These are phyloP conservation scores for Apoda limacodes DNA, from an alignment of 2,888 invertebrate genomes.

Conservation along the genomic window DNA sequence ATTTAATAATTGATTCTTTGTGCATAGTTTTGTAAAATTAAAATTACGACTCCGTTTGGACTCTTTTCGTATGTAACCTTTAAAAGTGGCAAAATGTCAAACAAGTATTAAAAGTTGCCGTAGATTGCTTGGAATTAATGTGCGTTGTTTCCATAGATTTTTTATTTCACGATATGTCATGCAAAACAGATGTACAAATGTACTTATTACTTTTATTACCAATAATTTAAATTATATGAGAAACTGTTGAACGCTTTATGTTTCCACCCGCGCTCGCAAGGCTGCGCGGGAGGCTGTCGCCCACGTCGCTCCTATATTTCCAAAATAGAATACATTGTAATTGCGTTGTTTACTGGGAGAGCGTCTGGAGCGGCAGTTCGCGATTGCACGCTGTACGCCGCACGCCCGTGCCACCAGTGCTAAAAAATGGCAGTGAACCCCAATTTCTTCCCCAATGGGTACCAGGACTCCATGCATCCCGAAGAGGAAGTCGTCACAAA, in stretches of 20 bases:
- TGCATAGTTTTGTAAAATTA: too few species aligned
- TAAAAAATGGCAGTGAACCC: slow-evolving; percentile 53
- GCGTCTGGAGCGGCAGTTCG: slow-evolving; percentile 57
- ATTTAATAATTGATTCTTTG: too few species aligned
- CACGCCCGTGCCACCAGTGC: slow-evolving; percentile 44
- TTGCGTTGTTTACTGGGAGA: slow-evolving; percentile 59
- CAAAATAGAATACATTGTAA: slow-evolving; percentile 68
- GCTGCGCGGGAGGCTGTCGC: slow-evolving; percentile 38
- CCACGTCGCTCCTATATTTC: slow-evolving; percentile 63
- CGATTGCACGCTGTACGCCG: slow-evolving; percentile 48
- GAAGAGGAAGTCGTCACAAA: slow-evolving; percentile 71
- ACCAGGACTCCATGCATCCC: slow-evolving; percentile 63
- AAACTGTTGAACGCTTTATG: background rate
- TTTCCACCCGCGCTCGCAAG: background rate
- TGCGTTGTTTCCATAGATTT: too few species aligned
- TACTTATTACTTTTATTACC: too few species aligned
- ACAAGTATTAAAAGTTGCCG: too few species aligned
- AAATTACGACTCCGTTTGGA: too few species aligned
- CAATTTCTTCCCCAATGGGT: slow-evolving; percentile 66
- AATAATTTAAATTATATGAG: too few species aligned
- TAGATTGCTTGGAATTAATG: too few species aligned
- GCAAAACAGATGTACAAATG: too few species aligned
- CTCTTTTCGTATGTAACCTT: too few species aligned
- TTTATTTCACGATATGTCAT: too few species aligned
- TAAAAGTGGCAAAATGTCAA: too few species aligned